Conservation (phyloP, 2,113 vertebrate species). For the Hippocampus abdominalis region DNA sequence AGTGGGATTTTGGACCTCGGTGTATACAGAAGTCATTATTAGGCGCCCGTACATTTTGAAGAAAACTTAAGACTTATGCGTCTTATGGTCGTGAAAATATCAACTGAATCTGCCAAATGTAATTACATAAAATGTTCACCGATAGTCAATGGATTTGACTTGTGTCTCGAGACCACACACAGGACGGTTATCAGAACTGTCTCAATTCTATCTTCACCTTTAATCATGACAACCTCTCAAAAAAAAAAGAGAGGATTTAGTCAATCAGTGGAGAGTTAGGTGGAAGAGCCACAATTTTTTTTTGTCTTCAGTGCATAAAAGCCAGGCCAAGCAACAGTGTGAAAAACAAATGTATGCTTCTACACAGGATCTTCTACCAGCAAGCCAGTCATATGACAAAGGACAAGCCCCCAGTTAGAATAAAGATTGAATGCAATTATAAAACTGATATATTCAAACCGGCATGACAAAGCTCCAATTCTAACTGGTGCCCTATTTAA, state of each 20-base stretch:
- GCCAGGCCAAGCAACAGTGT: slow-evolving; percentile 40
- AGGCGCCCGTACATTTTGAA: no score
- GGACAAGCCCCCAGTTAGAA: slow-evolving; percentile 41
- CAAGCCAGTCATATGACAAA: slow-evolving; percentile 29
- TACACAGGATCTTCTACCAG: slow-evolving; percentile 30
- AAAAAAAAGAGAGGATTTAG: neutral
- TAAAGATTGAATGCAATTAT: neutral
- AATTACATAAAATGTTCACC: no score
- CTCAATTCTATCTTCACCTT: no score
- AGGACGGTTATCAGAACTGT: no score
- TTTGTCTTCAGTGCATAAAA: slow-evolving; percentile 18
- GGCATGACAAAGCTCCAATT: slow-evolving; percentile 27
- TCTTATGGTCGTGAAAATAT: no score
- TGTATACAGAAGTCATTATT: no score
- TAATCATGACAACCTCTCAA: neutral
- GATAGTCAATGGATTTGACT: no score
- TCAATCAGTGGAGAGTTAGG: neutral
- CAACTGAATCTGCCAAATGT: no score
- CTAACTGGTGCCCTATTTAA: slow-evolving; percentile 44
- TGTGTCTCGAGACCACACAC: no score
- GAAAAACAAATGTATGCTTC: slow-evolving; percentile 21
- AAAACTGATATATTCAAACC: neutral
- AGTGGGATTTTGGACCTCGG: no score
- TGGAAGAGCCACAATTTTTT: neutral
- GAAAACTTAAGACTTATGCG: no score